A percentile compares a stretch with the other conserved stretches of the same genome.
These are phyloP conservation scores for Rallus limicola DNA, from an alignment of 2,113 vertebrate species.

Conservation along the genomic window DNA sequence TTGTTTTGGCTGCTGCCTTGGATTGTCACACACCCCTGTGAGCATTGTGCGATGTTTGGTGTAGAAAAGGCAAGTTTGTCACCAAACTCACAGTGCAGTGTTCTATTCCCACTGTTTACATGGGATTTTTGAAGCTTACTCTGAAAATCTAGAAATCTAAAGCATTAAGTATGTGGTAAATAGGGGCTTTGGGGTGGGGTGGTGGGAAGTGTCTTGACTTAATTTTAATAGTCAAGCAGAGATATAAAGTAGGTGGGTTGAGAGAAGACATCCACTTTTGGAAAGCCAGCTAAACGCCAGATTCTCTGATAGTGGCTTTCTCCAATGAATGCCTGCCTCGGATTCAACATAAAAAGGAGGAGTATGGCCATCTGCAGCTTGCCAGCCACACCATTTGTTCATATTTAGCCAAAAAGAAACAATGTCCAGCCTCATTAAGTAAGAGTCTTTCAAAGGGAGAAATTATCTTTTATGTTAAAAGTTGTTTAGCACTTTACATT, in stretches of 20 bases:
- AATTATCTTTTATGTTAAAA: not conserved
- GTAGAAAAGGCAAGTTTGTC: not conserved
- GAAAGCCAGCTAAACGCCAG: not conserved
- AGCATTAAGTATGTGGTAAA: not conserved
- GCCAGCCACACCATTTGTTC: slow-evolving; percentile 25
- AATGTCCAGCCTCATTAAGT: not conserved
- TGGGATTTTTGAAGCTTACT: not conserved
- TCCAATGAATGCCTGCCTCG: slow-evolving; percentile 37
- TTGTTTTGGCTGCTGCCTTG: not conserved
- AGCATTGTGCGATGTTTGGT: not conserved
- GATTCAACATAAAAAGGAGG: slow-evolving; percentile 44
- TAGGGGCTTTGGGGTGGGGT: not conserved
- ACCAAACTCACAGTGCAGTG: not conserved
- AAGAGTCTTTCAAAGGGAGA: not conserved
- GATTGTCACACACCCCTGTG: not conserved
- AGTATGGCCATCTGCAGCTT: not conserved
- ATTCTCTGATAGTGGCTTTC: not conserved
- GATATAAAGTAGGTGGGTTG: not conserved
- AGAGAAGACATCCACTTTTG: not conserved
- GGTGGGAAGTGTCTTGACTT: not conserved
- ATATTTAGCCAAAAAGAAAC: not conserved
- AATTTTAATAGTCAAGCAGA: not conserved
- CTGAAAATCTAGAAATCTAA: not conserved
- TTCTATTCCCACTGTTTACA: not conserved
- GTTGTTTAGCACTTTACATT: not conserved